Percentiles rank a stretch among this genome's conserved stretches.
These are phyloP conservation scores for Boloria euphrosyne DNA, from an alignment of 2,888 invertebrate genomes.

Conservation along the genomic window DNA sequence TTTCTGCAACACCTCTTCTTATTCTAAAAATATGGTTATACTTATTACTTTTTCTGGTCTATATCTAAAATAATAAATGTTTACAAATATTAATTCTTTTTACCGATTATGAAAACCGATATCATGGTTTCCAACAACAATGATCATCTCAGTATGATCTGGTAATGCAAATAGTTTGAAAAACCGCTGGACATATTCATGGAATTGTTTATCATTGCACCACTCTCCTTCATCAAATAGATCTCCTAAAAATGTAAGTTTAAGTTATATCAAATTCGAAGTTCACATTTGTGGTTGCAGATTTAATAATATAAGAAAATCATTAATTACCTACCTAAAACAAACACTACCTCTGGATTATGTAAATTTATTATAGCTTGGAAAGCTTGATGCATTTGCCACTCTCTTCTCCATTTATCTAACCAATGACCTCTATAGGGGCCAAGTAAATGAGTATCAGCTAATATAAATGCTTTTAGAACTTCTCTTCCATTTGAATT, in stretches of 20 bases:
- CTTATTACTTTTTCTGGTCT: too few relatives aligned
- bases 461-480: constrained; percentile 89
- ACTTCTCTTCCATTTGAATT: constrained; percentile 50
- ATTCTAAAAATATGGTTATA: constrained; percentile 51
- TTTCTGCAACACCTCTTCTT: constrained; percentile 83
- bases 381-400: constrained; percentile 98
- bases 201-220: constrained; percentile 89
- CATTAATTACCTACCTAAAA: constrained; percentile 90
- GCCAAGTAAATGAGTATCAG: constrained; percentile 96
- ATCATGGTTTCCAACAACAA: constrained; percentile 97
- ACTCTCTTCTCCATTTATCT: constrained; percentile 96
- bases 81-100: constrained; percentile 30
- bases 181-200: constrained; percentile 90
- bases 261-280: constrained; percentile 4
- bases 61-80: not conserved
- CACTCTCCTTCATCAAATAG: constrained; percentile 97
- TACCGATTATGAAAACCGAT: constrained; percentile 98
- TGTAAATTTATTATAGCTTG: constrained; percentile 91
- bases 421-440: constrained; percentile 95
- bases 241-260: constrained; percentile 85
- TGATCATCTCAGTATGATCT: constrained; percentile 84
- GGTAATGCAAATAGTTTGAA: constrained; percentile 89
- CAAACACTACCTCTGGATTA: constrained; percentile 93
- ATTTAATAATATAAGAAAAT: not conserved
- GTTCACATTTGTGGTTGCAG: not conserved